These are phyloP conservation scores for Acleris sparsana DNA, from an alignment of 2,888 invertebrate genomes.

Conservation along the genomic window DNA sequence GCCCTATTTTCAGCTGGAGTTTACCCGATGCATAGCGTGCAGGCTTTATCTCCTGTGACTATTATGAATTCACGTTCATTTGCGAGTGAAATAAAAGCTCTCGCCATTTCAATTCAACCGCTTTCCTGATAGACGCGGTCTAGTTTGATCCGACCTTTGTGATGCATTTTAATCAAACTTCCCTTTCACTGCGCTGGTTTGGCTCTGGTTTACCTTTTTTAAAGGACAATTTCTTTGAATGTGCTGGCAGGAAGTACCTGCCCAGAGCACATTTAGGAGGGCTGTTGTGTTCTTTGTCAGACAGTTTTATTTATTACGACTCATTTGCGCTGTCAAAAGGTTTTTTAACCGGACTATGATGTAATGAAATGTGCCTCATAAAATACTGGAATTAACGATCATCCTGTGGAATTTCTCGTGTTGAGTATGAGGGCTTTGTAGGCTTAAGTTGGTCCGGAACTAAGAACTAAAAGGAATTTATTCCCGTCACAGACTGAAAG, in stretches of 20 bases:
- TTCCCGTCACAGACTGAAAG: too few relatives aligned
- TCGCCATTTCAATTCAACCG: slow-evolving; percentile 7
- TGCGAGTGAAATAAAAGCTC: slow-evolving; percentile 18
- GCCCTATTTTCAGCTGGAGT: slow-evolving; percentile 54
- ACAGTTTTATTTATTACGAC: slow-evolving; percentile 14
- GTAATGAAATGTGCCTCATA: background rate
- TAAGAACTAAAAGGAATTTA: too few relatives aligned
- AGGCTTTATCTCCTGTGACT: slow-evolving; percentile 18
- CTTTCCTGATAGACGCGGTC: slow-evolving; percentile 14
- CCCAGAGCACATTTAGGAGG: slow-evolving; percentile 18
- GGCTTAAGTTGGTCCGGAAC: too few relatives aligned
- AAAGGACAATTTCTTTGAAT: slow-evolving; percentile 32
- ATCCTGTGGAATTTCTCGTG: slow-evolving; percentile 1
- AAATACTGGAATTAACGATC: slow-evolving; percentile 1
- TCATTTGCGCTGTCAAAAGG: slow-evolving; percentile 17
- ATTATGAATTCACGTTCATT: slow-evolving; percentile 31
- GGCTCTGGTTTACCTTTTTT: slow-evolving; percentile 31
- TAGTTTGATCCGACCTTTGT: slow-evolving; percentile 37
- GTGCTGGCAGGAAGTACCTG: slow-evolving; percentile 32
- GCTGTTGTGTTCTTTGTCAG: slow-evolving; percentile 27
- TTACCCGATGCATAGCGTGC: slow-evolving; percentile 41
- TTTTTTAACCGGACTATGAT: too few relatives aligned
- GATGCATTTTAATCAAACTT: slow-evolving; percentile 47
- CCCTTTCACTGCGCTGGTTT: slow-evolving; percentile 20
- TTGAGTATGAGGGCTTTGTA: background rate